Evolutionary conservation across 2,888 invertebrate genomes (phyloP), one percentile per base, ranked within the genome.

Genomic region (Megalurothrips usitatus): DNA sequence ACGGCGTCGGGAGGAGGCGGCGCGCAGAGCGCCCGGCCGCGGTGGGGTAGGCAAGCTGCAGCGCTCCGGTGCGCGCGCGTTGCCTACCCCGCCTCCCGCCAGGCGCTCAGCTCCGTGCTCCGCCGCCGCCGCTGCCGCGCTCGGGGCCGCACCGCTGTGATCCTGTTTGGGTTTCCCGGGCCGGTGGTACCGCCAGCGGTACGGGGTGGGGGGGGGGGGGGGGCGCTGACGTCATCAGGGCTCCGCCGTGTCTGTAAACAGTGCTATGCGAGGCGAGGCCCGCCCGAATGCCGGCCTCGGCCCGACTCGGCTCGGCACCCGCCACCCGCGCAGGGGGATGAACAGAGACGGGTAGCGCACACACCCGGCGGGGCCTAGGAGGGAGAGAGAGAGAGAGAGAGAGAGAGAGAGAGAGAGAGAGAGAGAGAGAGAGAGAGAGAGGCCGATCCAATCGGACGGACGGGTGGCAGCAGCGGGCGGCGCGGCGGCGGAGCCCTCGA

Each of bases 321-420:
- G 6, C 34, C 34, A 43, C 3, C 34, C 34, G 34, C 34, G 34
- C 34, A 43, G 3, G 34, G 34, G 34, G 34, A 43, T 43, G 34
- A 43, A 43, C 34, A 43, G 34, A 43, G 34, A 58, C 58, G 14
- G 58, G 14, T 19, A 19, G 58, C 14, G 58, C 58, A 6, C 19
- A 17, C 14, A 58, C 52, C 52, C 34, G 34, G 34, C 34, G 63
- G n/a, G 63, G n/a, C n/a, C n/a, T n/a, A n/a, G n/a, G n/a, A n/a
- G n/a, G n/a, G 63, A 63, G 63, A 63, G 63, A 63, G 63, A 63
- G 63, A 4, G 63, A 63, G 63, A 63, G 63, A 19, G 63, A 63
- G 63, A 19, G 63, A 63, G 63, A 63, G 63, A 63, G 63, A 63
- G 63, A 19, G 63, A 63, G 23, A 68, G 68, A 23, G 68, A 68